phyloP scores from a whole-genome alignment of 2,888 invertebrate genomes.

The Temnothorax ravouxi region DNA sequence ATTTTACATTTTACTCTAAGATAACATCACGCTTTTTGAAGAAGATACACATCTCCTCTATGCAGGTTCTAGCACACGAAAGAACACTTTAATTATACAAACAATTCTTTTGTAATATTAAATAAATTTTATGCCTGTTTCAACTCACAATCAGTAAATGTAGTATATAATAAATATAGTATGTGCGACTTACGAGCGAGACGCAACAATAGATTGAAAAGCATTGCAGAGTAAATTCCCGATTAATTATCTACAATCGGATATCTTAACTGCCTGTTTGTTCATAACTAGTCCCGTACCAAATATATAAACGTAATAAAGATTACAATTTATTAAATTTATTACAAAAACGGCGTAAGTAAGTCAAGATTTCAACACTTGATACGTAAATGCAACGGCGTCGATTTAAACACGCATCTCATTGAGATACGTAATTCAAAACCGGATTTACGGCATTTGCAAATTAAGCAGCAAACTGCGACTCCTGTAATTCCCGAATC shows the following conservation, averaged over 20 bases:
- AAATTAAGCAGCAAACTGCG: constrained; percentile 25
- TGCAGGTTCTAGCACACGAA: too few species aligned
- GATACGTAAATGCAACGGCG: background rate
- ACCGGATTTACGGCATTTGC: constrained; percentile 5
- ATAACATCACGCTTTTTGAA: too few species aligned
- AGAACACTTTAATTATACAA: background rate
- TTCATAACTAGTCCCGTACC: background rate
- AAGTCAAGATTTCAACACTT: background rate
- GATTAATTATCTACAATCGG: background rate
- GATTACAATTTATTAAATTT: background rate
- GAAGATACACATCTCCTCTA: too few species aligned
- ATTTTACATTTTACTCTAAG: background rate
- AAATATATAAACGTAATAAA: background rate
- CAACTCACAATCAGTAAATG: too few species aligned
- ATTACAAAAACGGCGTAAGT: background rate
- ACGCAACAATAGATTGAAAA: background rate
- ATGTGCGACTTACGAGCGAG: too few species aligned
- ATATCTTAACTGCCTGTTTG: background rate
- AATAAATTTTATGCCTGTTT: background rate
- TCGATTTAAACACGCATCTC: background rate
- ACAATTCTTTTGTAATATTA: background rate
- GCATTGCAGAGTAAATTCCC: background rate
- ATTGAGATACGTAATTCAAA: constrained; percentile 25
- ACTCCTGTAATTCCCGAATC: constrained; percentile 38
- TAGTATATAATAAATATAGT: background rate